phyloP scores from a whole-genome alignment of 2,797 vertebrate genomes.

The Gadopsis bispinosus region DNA sequence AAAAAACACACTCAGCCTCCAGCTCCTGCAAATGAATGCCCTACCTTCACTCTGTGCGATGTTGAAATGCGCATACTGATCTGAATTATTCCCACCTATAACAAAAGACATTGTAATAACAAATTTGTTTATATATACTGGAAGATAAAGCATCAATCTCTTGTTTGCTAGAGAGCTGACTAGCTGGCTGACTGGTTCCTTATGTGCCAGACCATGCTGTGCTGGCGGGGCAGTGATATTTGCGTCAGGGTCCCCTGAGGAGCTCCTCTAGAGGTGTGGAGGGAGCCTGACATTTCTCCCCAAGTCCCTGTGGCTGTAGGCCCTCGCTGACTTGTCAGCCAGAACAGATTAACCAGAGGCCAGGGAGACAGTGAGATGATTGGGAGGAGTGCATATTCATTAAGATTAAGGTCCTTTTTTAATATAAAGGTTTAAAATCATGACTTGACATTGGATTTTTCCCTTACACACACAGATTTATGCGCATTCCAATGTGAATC shows the following conservation, averaged over 20 bases:
- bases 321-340: slow-evolving; percentile 71
- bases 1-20: background rate
- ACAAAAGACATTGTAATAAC: background rate
- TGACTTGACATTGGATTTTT: slow-evolving; percentile 32
- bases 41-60: background rate
- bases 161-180: slow-evolving; percentile 43
- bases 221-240: slow-evolving; percentile 74
- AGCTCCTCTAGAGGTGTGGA: slow-evolving; percentile 72
- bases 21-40: slow-evolving; percentile 5
- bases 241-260: slow-evolving; percentile 69
- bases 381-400: slow-evolving; percentile 41
- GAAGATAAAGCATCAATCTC: background rate
- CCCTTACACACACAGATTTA: slow-evolving; percentile 29
- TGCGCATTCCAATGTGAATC: slow-evolving; percentile 25
- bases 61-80: background rate
- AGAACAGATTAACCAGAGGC: slow-evolving; percentile 68
- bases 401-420: slow-evolving; percentile 51
- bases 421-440: slow-evolving; percentile 49
- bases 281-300: slow-evolving; percentile 80
- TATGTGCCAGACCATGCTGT: slow-evolving; percentile 66
- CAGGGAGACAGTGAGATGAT: slow-evolving; percentile 55
- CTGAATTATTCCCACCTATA: background rate
- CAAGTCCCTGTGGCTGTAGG: slow-evolving; percentile 70
- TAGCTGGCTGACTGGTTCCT: slow-evolving; percentile 56
- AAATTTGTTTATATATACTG: slow-evolving; percentile 10